These are phyloP conservation scores for Pyrocoelia pectoralis DNA, from an alignment of 2,888 invertebrate genomes.

Conservation along the genomic window DNA sequence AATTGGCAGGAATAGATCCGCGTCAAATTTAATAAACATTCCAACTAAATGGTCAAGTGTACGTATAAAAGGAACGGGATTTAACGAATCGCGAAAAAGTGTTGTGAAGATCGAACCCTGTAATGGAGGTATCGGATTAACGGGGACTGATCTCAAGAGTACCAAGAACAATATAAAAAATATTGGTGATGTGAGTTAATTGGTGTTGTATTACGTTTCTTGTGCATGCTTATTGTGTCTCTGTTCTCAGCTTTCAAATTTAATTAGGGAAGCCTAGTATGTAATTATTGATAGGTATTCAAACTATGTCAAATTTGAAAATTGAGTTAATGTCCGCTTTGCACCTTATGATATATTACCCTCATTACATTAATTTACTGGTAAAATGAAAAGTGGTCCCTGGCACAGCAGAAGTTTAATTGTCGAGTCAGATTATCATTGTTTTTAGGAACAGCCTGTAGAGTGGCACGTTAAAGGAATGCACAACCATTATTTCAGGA, in stretches of 20 bases:
- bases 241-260: not conserved
- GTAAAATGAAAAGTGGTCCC: too few species aligned
- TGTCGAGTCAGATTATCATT: too few species aligned
- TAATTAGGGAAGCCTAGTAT: too few species aligned
- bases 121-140: constrained; percentile 56
- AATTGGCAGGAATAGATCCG: constrained; percentile 53
- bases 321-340: too few species aligned
- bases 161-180: constrained; percentile 55
- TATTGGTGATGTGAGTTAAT: constrained; percentile 57
- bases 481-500: too few species aligned
- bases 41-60: constrained; percentile 72
- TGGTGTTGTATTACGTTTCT: constrained; percentile 21
- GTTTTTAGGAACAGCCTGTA: too few species aligned
- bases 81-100: constrained; percentile 69
- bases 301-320: too few species aligned
- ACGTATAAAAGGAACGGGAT: constrained; percentile 69
- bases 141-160: constrained; percentile 49
- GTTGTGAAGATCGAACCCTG: constrained; percentile 71
- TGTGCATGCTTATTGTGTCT: not conserved
- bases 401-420: too few species aligned
- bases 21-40: constrained; percentile 51
- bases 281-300: too few species aligned
- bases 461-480: too few species aligned
- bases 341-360: too few species aligned
- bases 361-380: too few species aligned